phyloP scores from a whole-genome alignment of 1,140 invertebrate species.

The Hyphantria cunea region DNA sequence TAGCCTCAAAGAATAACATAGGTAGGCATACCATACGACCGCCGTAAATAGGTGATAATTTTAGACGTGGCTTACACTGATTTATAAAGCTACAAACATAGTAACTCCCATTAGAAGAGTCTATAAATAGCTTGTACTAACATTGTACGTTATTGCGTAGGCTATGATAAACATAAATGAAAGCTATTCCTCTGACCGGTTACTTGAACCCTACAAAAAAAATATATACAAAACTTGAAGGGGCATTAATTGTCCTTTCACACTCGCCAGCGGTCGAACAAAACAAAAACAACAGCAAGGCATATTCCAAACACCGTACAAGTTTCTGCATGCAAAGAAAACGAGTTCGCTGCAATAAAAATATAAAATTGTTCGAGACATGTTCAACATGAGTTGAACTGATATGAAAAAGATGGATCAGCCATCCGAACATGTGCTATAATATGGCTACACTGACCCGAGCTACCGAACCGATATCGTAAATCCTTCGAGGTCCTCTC shows the following conservation, averaged over 20 bases:
- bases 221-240: constrained; percentile 13
- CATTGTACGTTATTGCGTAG: not conserved
- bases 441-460: constrained; percentile 37
- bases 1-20: constrained; percentile 33
- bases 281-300: constrained; percentile 28
- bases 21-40: constrained; percentile 12
- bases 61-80: constrained; percentile 13
- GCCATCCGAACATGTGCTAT: constrained; percentile 20
- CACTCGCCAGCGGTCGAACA: constrained; percentile 31
- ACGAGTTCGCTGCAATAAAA: constrained; percentile 36
- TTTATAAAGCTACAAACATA: constrained; percentile 8
- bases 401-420: constrained; percentile 29
- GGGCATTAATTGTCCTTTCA: constrained; percentile 39
- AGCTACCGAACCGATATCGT: constrained; percentile 44
- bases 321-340: constrained; percentile 36
- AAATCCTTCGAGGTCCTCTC: constrained; percentile 44
- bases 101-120: not conserved
- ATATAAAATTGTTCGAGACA: constrained; percentile 36
- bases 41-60: constrained; percentile 26
- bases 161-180: constrained; percentile 15
- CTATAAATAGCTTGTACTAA: constrained; percentile 12
- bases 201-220: constrained; percentile 23
- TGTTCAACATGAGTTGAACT: constrained; percentile 16
- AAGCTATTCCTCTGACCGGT: constrained; percentile 12
- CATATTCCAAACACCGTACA: constrained; percentile 14